A percentile compares a stretch with the other conserved stretches of the same genome.
phyloP scores from a whole-genome alignment of 2,888 invertebrate species.

The Plutella xylostella region DNA sequence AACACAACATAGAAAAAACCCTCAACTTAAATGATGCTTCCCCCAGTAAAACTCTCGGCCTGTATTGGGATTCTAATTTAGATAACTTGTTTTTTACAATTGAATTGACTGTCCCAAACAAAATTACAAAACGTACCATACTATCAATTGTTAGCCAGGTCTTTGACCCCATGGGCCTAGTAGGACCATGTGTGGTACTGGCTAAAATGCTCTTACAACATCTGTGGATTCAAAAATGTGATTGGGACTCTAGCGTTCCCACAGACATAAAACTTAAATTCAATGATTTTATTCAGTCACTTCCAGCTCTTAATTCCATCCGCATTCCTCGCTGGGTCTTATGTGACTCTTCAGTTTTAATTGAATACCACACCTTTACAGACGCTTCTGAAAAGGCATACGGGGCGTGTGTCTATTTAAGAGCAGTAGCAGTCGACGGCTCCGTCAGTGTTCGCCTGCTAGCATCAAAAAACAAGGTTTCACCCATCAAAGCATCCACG shows the following conservation, averaged over 20 bases:
- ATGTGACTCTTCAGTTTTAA: background rate
- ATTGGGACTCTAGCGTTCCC: conserved; percentile 12
- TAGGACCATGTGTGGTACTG: conserved; percentile 9
- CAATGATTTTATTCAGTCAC: conserved; percentile 1
- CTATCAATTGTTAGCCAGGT: background rate
- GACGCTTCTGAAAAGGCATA: conserved; percentile 8
- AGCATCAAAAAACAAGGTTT: conserved; percentile 8
- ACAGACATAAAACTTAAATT: conserved; percentile 1
- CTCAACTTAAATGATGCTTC: background rate
- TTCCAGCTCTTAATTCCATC: conserved; percentile 1
- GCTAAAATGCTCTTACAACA: conserved; percentile 2
- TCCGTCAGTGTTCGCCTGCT: conserved; percentile 2
- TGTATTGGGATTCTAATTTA: background rate
- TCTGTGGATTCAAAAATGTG: background rate
- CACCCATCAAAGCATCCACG: conserved; percentile 3
- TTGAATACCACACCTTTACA: conserved; percentile 9
- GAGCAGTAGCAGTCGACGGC: background rate
- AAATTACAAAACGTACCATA: background rate
- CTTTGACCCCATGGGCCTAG: conserved; percentile 12
- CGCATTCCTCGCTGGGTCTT: conserved; percentile 7
- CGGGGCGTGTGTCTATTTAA: conserved; percentile 11
- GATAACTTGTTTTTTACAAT: background rate
- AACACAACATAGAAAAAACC: background rate
- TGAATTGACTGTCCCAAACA: background rate
- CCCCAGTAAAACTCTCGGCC: background rate